phyloP scores from a whole-genome alignment of 2,797 vertebrate species.

The Vultur gryphus region DNA sequence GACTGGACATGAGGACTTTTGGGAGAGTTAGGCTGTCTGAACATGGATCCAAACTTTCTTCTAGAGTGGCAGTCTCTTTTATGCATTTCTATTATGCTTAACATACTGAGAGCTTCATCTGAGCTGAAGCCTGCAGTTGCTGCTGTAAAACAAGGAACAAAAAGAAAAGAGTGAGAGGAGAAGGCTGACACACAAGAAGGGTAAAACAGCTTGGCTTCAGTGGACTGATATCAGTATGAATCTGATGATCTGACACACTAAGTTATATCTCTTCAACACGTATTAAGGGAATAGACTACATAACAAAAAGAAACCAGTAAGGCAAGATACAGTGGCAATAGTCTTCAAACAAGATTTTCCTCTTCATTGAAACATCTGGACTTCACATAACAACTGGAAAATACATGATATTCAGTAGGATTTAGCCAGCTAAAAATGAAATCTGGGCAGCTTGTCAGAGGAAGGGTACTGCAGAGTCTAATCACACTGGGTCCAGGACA shows the following conservation, averaged over 20 bases:
- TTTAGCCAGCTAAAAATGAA: not conserved
- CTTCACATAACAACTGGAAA: not conserved
- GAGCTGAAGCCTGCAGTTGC: not conserved
- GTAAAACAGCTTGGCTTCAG: not conserved
- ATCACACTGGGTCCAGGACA: not conserved
- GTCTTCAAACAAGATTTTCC: not conserved
- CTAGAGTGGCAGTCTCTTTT: not conserved
- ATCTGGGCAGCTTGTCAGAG: not conserved
- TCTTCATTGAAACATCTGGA: not conserved
- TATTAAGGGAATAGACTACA: not conserved
- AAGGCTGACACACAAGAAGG: not conserved
- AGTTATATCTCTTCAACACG: not conserved
- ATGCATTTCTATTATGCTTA: not conserved
- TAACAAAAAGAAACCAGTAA: not conserved
- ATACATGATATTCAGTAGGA: not conserved
- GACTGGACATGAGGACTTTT: not conserved
- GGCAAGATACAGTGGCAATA: not conserved
- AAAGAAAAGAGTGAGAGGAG: not conserved
- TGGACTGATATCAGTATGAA: not conserved
- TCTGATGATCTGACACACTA: not conserved
- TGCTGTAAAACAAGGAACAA: not conserved
- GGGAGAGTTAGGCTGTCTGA: not conserved
- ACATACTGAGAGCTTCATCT: not conserved
- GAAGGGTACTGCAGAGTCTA: not conserved
- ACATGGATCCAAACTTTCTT: not conserved